Evolutionary conservation across 2,797 vertebrate species (phyloP).

Genomic region (Sphenopsis melanotis): DNA sequence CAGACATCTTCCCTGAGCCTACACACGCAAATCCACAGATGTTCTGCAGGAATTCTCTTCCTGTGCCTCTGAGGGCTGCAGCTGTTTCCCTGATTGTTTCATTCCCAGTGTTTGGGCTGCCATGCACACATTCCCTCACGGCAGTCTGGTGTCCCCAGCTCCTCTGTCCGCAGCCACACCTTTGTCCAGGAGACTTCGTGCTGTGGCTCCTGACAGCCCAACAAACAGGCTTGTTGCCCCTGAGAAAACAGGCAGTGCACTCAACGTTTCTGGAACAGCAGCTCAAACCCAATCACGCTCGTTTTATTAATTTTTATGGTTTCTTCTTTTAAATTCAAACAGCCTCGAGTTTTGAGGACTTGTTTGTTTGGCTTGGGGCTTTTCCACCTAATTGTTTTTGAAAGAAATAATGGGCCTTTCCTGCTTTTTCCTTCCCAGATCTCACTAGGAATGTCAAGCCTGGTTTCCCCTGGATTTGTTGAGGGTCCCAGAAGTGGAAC

Average conservation of each 20-base stretch:
- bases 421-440: not conserved
- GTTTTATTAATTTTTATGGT: not conserved
- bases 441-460: not conserved
- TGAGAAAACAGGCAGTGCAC: not conserved
- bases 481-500: slow-evolving; percentile 1
- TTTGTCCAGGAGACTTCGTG: accelerated
- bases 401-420: not conserved
- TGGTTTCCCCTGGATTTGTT: not conserved
- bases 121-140: accelerated
- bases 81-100: not conserved
- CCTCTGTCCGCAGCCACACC: accelerated
- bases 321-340: not conserved
- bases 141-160: not conserved
- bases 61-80: not conserved
- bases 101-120: not conserved
- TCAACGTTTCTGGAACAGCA: not conserved
- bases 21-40: not conserved
- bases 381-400: not conserved
- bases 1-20: not conserved
- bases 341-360: not conserved
- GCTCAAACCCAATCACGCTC: not conserved
- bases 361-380: not conserved
- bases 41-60: not conserved
- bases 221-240: not conserved
- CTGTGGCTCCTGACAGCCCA: not conserved